Evolutionary conservation across 2,113 vertebrate genomes (phyloP).

Genomic region (Ciconia boyciana): DNA sequence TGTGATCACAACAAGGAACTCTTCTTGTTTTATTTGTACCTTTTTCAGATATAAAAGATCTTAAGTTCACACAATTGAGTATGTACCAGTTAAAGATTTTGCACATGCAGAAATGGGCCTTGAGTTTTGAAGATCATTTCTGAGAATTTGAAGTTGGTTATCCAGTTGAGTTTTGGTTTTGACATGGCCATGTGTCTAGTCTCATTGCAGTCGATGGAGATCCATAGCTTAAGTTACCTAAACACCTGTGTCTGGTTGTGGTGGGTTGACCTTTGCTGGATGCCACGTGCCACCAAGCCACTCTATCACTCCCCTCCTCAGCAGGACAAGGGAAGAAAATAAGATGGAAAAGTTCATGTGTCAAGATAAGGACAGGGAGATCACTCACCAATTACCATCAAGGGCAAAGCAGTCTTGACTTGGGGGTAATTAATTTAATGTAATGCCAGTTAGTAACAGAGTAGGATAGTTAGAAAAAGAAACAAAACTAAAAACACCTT

Average conservation of each 20-base stretch:
- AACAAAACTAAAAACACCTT: neutral
- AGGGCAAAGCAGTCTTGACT: neutral
- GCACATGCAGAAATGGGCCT: neutral
- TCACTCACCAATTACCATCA: neutral
- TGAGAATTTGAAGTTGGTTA: neutral
- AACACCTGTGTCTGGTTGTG: neutral
- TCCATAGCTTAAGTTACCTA: neutral
- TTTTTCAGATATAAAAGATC: neutral
- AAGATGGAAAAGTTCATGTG: neutral
- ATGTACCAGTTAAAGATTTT: neutral
- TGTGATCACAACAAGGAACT: neutral
- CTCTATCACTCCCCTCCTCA: neutral
- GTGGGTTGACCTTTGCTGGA: neutral
- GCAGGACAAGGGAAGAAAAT: neutral
- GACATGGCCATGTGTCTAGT: neutral
- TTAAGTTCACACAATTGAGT: neutral
- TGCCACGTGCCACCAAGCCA: neutral
- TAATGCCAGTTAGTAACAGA: neutral
- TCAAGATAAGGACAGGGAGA: neutral
- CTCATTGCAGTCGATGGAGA: neutral
- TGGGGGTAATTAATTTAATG: neutral
- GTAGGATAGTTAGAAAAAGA: neutral
- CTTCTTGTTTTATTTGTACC: neutral
- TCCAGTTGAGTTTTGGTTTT: neutral
- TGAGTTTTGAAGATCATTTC: neutral